Conservation (phyloP, 2,113 vertebrate species). For the Lampris megalopsis region DNA sequence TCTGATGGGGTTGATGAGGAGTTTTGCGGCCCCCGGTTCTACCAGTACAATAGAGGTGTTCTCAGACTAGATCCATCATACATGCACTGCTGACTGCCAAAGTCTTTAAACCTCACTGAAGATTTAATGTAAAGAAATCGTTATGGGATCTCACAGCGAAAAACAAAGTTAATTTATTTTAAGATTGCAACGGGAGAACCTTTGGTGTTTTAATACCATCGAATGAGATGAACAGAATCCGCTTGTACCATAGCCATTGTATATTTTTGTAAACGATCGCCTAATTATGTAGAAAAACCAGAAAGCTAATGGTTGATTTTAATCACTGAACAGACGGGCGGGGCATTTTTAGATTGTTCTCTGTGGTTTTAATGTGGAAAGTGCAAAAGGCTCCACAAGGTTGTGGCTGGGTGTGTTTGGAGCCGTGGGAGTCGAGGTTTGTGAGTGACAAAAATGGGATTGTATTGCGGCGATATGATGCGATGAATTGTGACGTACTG, state of each 20-base stretch:
- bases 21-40: conserved; percentile 2
- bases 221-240: conserved; percentile 48
- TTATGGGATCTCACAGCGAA: conserved; percentile 41
- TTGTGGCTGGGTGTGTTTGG: conserved; percentile 51
- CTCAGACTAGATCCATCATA: conserved; percentile 11
- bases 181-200: conserved; percentile 49
- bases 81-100: conserved; percentile 73
- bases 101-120: conserved; percentile 62
- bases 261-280: conserved; percentile 71
- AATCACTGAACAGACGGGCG: conserved; percentile 55
- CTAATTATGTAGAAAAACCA: conserved; percentile 15
- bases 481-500: conserved; percentile 29
- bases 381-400: conserved; percentile 31
- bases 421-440: neutral
- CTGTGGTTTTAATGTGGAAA: conserved; percentile 59
- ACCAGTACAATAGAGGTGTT: conserved; percentile 13
- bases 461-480: conserved; percentile 15
- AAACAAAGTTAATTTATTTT: conserved; percentile 69
- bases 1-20: neutral
- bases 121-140: conserved; percentile 63
- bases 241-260: conserved; percentile 62
- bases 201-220: conserved; percentile 65
- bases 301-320: conserved; percentile 39
- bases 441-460: neutral
- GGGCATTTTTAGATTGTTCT: conserved; percentile 36